A percentile compares a stretch with the other conserved stretches of the same genome.
Conservation (phyloP, 2,797 vertebrate species). For the Sebastolobus altivelis region DNA sequence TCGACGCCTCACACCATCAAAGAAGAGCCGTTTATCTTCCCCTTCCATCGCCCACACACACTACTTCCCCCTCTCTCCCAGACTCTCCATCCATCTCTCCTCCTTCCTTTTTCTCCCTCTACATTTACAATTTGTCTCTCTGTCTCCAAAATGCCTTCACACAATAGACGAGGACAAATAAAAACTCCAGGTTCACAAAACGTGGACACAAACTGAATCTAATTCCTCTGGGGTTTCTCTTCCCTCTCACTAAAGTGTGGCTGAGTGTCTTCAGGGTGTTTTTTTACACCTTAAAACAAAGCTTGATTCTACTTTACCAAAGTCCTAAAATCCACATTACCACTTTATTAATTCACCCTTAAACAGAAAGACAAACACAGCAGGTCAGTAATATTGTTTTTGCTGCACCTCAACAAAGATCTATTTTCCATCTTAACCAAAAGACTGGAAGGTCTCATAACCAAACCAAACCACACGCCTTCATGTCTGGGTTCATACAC, state of each 20-base stretch:
- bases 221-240: background rate
- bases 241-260: background rate
- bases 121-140: constrained; percentile 42
- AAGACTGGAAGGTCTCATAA: background rate
- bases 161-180: background rate
- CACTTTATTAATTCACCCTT: too few relatives aligned
- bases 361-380: background rate
- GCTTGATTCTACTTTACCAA: background rate
- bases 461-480: too few relatives aligned
- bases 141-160: constrained; percentile 30
- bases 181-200: background rate
- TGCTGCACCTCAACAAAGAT: background rate
- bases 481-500: too few relatives aligned
- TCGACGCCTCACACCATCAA: constrained; percentile 76
- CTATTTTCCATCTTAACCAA: background rate
- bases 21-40: constrained; percentile 73
- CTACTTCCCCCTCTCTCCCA: constrained; percentile 40
- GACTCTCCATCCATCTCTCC: constrained; percentile 44
- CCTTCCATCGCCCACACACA: constrained; percentile 48
- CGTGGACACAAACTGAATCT: background rate
- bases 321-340: background rate
- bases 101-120: constrained; percentile 9
- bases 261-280: background rate
- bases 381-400: background rate
- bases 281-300: constrained; percentile 14